phyloP scores from a whole-genome alignment of 2,113 vertebrate genomes.

The Gymnogyps californianus region DNA sequence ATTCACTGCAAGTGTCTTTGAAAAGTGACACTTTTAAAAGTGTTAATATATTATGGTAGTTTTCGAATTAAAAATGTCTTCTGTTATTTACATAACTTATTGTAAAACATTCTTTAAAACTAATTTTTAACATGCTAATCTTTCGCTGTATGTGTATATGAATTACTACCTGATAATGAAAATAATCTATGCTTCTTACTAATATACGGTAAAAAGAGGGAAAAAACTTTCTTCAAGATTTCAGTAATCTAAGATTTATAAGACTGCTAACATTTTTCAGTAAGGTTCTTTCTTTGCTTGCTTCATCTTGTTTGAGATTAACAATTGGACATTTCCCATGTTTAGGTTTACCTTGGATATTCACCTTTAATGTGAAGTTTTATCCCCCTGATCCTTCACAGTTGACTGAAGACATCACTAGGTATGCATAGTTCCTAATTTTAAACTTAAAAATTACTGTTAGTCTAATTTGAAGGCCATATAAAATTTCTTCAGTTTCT shows the following conservation, averaged over 20 bases:
- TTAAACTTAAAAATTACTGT: background rate
- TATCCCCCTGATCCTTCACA: conserved; percentile 96
- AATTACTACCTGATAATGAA: background rate
- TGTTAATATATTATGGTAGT: background rate
- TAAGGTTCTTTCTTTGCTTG: background rate
- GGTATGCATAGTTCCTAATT: conserved; percentile 71
- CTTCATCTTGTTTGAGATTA: background rate
- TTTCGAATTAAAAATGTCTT: background rate
- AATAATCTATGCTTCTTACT: background rate
- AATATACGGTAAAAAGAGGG: background rate
- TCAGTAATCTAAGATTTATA: background rate
- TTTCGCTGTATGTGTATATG: background rate
- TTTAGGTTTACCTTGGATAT: conserved; percentile 92
- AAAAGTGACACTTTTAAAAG: background rate
- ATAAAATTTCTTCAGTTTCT: background rate
- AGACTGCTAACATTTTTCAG: background rate
- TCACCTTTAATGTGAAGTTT: conserved; percentile 97
- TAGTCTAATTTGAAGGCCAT: background rate
- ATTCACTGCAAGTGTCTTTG: background rate
- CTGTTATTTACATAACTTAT: background rate
- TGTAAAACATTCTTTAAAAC: background rate
- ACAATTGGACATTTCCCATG: background rate
- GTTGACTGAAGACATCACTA: conserved; percentile 94
- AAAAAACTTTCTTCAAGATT: background rate
- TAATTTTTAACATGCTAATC: background rate